A percentile compares a stretch with the other conserved stretches of the same genome.
Evolutionary conservation across 2,797 vertebrate genomes (phyloP).

Genomic region (Pseudomugil tenellus): DNA sequence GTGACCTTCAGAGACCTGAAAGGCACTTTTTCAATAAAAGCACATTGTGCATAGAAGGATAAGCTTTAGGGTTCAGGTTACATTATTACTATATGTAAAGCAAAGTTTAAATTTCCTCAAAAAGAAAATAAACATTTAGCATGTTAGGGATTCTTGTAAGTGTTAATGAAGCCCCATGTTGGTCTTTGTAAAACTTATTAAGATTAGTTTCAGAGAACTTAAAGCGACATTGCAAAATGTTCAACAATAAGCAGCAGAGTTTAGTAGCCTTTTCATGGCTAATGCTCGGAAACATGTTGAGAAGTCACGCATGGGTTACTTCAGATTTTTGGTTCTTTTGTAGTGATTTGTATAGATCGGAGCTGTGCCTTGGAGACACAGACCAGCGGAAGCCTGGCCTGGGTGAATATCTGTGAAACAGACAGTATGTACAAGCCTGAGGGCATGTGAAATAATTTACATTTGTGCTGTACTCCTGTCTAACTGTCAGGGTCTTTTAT

Average conservation of each 20-base stretch:
- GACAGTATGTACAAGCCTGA: constrained; percentile 71
- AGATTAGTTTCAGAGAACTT: neutral
- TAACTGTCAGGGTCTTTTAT: constrained; percentile 75
- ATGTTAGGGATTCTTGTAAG: neutral
- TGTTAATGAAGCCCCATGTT: neutral
- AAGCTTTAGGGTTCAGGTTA: neutral
- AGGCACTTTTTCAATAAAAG: no score
- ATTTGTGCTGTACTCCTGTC: constrained; percentile 73
- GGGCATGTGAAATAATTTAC: constrained; percentile 79
- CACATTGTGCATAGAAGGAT: neutral
- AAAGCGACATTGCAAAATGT: constrained; percentile 12
- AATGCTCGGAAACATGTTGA: constrained; percentile 1
- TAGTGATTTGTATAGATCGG: constrained; percentile 35
- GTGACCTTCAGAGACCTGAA: no score
- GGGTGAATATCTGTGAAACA: constrained; percentile 71
- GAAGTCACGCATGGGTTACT: constrained; percentile 21
- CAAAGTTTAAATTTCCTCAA: constrained; percentile 8
- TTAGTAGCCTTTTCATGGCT: neutral
- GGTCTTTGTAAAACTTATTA: neutral
- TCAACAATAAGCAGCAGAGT: neutral
- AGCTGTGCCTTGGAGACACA: constrained; percentile 48
- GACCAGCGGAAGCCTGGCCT: constrained; percentile 55
- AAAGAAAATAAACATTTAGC: neutral
- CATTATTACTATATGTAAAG: neutral
- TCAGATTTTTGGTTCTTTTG: constrained; percentile 39